Percentiles rank a stretch among this genome's conserved stretches.
Evolutionary conservation across 2,113 vertebrate species (phyloP).

Genomic region (Heterotilapia buettikoferi): DNA sequence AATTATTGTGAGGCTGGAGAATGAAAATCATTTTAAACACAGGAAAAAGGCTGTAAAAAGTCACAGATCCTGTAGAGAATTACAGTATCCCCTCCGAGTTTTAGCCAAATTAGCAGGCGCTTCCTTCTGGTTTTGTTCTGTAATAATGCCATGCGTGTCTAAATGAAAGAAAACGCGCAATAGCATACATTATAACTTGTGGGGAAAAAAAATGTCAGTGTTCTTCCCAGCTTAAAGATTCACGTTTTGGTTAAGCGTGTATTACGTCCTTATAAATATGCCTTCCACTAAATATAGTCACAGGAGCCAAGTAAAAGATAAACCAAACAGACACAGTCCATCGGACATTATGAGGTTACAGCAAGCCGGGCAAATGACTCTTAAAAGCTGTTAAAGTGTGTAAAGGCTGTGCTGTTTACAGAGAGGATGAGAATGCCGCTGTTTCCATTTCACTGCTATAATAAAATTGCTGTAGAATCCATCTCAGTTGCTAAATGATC

Average conservation of each 20-base stretch:
- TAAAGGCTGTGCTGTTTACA: neutral
- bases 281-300: neutral
- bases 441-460: neutral
- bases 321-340: neutral
- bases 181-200: neutral
- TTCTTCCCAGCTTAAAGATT: neutral
- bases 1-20: neutral
- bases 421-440: neutral
- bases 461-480: neutral
- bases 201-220: too few relatives aligned
- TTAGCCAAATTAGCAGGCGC: neutral
- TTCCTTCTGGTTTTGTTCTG: neutral
- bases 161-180: accelerated
- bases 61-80: neutral
- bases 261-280: neutral
- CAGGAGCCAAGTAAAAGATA: neutral
- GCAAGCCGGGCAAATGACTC: neutral
- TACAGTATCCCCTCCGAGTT: neutral
- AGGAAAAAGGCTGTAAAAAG: neutral
- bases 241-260: neutral
- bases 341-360: neutral
- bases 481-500: neutral
- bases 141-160: neutral
- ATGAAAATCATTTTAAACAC: neutral
- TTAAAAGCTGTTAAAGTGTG: neutral